Conservation (phyloP, 2,113 vertebrate genomes). For the Accipiter virgatus region DNA sequence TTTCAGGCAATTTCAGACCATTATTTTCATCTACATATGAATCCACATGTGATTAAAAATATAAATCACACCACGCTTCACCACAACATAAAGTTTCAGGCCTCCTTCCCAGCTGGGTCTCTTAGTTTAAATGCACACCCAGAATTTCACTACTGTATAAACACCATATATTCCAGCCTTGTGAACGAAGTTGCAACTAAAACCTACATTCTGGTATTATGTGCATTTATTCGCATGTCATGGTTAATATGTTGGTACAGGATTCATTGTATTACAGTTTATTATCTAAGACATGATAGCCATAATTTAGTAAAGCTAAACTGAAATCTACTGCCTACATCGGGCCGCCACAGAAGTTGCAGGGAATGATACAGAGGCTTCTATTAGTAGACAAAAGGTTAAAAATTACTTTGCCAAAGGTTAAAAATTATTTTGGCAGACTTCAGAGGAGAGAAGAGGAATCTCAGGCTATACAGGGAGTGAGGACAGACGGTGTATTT, state of each 20-base stretch:
- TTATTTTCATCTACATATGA: background rate
- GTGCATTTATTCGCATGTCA: background rate
- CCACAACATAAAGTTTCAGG: background rate
- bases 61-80: background rate
- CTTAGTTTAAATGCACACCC: background rate
- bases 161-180: background rate
- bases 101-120: background rate
- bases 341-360: background rate
- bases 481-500: background rate
- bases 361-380: background rate
- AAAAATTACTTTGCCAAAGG: background rate
- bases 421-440: background rate
- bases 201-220: background rate
- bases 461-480: background rate
- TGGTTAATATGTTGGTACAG: background rate
- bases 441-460: background rate
- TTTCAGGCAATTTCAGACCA: background rate
- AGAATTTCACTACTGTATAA: background rate
- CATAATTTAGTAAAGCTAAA: background rate
- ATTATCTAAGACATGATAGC: background rate
- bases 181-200: background rate
- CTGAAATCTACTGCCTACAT: background rate
- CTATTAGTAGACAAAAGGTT: background rate
- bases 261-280: background rate
- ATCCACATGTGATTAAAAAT: background rate